Percentiles rank a stretch among this genome's conserved stretches.
Evolutionary conservation across 1,140 invertebrate genomes (phyloP).

Genomic region (Bombus haemorrhoidalis): DNA sequence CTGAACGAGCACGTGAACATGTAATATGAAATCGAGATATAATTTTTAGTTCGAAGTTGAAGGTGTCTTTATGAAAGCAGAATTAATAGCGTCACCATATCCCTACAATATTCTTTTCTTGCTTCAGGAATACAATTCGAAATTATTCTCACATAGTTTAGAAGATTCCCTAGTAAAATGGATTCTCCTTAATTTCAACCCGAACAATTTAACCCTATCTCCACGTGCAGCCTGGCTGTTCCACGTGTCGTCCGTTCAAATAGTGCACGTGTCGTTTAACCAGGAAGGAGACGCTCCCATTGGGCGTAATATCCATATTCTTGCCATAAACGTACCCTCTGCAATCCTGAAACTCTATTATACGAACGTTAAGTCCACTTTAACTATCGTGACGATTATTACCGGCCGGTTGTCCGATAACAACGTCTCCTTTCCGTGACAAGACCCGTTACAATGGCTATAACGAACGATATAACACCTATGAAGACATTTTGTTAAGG

Average conservation of each 20-base stretch:
- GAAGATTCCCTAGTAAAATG: not conserved
- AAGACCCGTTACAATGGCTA: not conserved
- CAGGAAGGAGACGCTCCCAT: constrained; percentile 3
- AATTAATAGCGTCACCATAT: not conserved
- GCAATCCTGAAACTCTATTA: constrained; percentile 33
- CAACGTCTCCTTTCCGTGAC: constrained; percentile 1
- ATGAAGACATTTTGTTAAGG: constrained; percentile 21
- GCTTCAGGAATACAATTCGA: not conserved
- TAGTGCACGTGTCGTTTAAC: constrained; percentile 18
- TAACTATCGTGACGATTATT: constrained; percentile 44
- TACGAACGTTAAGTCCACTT: constrained; percentile 24
- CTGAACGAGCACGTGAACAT: too few relatives aligned
- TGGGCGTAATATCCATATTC: constrained; percentile 43
- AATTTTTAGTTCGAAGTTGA: not conserved
- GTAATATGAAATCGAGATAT: not conserved
- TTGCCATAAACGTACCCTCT: constrained; percentile 13
- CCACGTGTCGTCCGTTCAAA: not conserved
- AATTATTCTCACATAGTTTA: not conserved
- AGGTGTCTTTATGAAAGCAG: not conserved
- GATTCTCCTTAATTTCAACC: not conserved
- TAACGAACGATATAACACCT: constrained; percentile 17
- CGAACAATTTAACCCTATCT: constrained; percentile 5
- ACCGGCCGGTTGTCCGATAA: constrained; percentile 24
- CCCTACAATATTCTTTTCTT: not conserved
- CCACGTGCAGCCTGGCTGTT: too few relatives aligned